Conservation (phyloP, 2,113 vertebrate genomes). For the Monopterus albus region DNA sequence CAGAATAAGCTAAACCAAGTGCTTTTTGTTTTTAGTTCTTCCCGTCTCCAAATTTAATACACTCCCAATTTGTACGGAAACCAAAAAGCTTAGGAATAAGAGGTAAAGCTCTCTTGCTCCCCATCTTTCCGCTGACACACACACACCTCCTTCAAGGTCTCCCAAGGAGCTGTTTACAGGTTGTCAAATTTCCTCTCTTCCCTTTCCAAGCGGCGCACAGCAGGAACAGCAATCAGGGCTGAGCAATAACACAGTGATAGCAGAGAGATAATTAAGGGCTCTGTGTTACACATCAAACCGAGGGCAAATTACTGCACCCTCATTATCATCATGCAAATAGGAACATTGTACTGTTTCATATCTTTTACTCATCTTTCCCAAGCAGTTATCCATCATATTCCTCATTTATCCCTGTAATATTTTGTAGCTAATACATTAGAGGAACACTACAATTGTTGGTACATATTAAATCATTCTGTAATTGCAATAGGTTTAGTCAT, state of each 20-base stretch:
- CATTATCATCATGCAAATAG: slow-evolving; percentile 41
- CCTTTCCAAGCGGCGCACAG: slow-evolving; percentile 26
- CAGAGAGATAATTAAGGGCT: slow-evolving; percentile 62
- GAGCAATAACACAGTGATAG: slow-evolving; percentile 43
- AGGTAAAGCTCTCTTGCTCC: not conserved
- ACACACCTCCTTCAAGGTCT: slow-evolving; percentile 15
- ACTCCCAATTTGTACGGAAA: not conserved
- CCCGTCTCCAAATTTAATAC: not conserved
- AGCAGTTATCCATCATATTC: not conserved
- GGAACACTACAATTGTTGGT: not conserved
- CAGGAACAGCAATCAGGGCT: slow-evolving; percentile 53
- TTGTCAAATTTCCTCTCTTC: slow-evolving; percentile 60
- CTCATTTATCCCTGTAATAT: slow-evolving; percentile 24
- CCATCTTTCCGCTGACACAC: not conserved
- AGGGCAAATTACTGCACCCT: slow-evolving; percentile 40
- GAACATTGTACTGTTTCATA: slow-evolving; percentile 20
- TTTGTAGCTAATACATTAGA: not conserved
- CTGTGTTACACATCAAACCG: slow-evolving; percentile 58
- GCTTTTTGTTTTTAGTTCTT: not conserved
- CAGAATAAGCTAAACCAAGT: not conserved
- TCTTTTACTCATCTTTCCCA: slow-evolving; percentile 36
- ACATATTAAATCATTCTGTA: not conserved
- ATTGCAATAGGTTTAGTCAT: not conserved
- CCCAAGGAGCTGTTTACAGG: slow-evolving; percentile 47
- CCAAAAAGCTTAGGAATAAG: not conserved